These are phyloP conservation scores for Toxotes jaculatrix DNA, from an alignment of 2,113 vertebrate genomes.

Conservation along the genomic window DNA sequence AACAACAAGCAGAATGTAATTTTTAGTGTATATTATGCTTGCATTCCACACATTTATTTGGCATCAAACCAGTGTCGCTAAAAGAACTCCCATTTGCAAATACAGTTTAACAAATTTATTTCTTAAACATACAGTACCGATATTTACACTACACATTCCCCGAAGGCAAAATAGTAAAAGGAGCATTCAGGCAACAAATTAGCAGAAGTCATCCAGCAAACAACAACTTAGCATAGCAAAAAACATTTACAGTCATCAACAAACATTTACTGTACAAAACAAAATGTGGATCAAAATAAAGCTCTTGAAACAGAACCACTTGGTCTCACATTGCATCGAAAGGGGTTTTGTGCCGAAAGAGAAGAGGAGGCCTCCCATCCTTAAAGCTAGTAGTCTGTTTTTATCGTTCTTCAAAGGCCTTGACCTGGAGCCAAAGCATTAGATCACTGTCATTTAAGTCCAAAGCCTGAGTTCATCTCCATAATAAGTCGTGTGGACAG, in stretches of 20 bases:
- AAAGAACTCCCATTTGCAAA: constrained; percentile 47
- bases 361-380: constrained; percentile 33
- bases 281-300: constrained; percentile 74
- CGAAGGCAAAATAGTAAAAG: constrained; percentile 44
- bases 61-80: neutral
- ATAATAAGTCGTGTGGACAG: constrained; percentile 49
- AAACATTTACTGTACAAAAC: constrained; percentile 66
- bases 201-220: constrained; percentile 65
- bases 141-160: constrained; percentile 70
- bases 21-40: neutral
- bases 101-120: constrained; percentile 82
- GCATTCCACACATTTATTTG: neutral
- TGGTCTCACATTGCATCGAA: constrained; percentile 69
- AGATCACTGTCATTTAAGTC: constrained; percentile 43
- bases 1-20: neutral
- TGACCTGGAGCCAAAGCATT: constrained; percentile 47
- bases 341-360: constrained; percentile 47
- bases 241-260: constrained; percentile 53
- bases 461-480: constrained; percentile 65
- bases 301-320: constrained; percentile 98
- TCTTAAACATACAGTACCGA: constrained; percentile 64
- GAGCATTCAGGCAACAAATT: constrained; percentile 51
- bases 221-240: constrained; percentile 45
- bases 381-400: constrained; percentile 71
- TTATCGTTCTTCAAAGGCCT: constrained; percentile 20